Percentiles rank a stretch among this genome's conserved stretches.
These are phyloP conservation scores for Flexamia atlantica DNA, from an alignment of 2,888 invertebrate genomes.

Conservation along the genomic window DNA sequence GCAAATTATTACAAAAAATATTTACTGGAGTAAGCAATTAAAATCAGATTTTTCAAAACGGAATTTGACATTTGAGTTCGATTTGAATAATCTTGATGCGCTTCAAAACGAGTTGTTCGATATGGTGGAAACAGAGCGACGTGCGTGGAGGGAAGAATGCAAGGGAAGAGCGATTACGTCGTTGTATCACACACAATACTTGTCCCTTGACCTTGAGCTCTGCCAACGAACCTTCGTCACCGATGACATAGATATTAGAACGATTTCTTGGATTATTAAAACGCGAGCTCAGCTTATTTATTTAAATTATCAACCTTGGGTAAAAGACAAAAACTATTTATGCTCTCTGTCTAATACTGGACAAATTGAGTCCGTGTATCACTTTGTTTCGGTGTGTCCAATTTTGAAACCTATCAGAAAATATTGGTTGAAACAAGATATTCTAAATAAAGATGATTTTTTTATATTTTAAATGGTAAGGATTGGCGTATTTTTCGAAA, in stretches of 20 bases:
- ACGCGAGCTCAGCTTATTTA: constrained; percentile 2
- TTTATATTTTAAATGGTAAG: too few relatives aligned
- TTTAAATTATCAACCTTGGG: constrained; percentile 46
- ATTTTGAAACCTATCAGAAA: too few relatives aligned
- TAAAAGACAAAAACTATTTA: neutral
- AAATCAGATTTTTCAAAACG: neutral
- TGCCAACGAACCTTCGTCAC: neutral
- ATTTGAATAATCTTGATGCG: neutral
- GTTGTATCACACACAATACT: constrained; percentile 19
- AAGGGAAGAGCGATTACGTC: too few relatives aligned
- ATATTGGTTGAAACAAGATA: too few relatives aligned
- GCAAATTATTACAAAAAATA: constrained; percentile 7
- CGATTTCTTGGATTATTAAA: constrained; percentile 14
- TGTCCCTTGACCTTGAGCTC: constrained; percentile 17
- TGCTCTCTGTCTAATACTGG: neutral
- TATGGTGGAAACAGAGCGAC: neutral
- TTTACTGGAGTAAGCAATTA: constrained; percentile 3
- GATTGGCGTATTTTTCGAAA: too few relatives aligned
- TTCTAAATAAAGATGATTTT: too few relatives aligned
- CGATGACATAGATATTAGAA: neutral
- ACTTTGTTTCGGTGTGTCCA: neutral
- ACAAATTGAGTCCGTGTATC: neutral
- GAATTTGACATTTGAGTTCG: neutral
- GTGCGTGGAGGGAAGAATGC: neutral
- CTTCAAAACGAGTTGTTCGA: neutral